Conservation (phyloP, 2,888 invertebrate genomes). For the Thymelicus acteon region DNA sequence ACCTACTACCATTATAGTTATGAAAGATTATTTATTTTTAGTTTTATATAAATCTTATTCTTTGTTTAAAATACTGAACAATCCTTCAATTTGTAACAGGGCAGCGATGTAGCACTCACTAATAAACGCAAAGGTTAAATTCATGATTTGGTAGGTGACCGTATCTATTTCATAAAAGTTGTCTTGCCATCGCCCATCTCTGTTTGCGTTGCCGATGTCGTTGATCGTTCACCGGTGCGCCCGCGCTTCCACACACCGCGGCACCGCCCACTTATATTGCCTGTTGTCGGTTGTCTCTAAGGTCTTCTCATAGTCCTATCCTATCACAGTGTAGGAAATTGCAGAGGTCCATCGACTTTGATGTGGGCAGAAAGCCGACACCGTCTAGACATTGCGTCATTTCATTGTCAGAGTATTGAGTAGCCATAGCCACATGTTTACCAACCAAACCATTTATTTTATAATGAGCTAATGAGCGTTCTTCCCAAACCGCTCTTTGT, state of each 20-base stretch:
- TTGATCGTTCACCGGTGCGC: not conserved
- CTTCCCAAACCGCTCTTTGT: no score
- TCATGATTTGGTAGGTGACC: not conserved
- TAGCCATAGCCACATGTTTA: no score
- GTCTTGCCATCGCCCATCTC: slow-evolving; percentile 7
- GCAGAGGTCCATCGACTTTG: not conserved
- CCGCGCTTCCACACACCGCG: not conserved
- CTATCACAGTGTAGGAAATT: not conserved
- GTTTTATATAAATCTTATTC: no score
- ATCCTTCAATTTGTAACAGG: no score
- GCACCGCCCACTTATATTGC: not conserved
- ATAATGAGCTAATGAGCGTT: no score
- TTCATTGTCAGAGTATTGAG: no score
- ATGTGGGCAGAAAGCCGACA: not conserved
- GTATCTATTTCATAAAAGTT: not conserved
- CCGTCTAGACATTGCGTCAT: slow-evolving; percentile 4
- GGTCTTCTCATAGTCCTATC: not conserved
- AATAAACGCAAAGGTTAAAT: not conserved
- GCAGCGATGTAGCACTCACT: no score
- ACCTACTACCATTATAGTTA: no score
- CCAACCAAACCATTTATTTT: no score
- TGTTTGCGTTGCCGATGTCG: not conserved
- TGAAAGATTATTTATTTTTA: no score
- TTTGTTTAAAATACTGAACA: no score
- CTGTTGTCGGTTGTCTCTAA: not conserved